Evolutionary conservation across 1,140 invertebrate genomes (phyloP).

Genomic region (Nasonia longicornis): DNA sequence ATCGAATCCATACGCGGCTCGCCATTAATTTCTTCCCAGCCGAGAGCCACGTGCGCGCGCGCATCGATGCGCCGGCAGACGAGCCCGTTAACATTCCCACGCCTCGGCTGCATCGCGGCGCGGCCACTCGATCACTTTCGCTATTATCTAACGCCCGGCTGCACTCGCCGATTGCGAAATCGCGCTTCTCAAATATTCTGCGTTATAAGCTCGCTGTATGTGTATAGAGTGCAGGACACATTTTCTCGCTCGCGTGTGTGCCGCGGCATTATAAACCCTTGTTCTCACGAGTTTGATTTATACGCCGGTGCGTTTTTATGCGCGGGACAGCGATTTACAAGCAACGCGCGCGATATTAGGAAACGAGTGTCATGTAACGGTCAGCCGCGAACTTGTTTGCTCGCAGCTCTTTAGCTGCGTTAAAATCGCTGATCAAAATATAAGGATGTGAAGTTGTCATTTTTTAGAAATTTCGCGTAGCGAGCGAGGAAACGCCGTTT

Average conservation of each 20-base stretch:
- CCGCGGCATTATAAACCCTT: too few relatives aligned
- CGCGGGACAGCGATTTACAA: too few relatives aligned
- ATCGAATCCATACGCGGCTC: slow-evolving; percentile 16
- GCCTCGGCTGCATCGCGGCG: neutral
- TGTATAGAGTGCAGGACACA: neutral
- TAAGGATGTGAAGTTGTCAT: too few relatives aligned
- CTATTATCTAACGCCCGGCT: slow-evolving; percentile 4
- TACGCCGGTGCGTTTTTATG: neutral
- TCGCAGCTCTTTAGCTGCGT: too few relatives aligned
- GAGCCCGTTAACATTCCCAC: slow-evolving; percentile 11
- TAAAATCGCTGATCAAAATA: too few relatives aligned
- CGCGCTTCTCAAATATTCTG: neutral
- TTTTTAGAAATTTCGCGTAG: too few relatives aligned
- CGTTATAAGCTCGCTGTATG: too few relatives aligned
- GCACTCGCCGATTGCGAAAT: neutral
- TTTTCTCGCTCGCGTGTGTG: neutral
- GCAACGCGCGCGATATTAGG: too few relatives aligned
- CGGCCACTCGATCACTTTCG: slow-evolving; percentile 22
- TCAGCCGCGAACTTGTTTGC: too few relatives aligned
- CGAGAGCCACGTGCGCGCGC: neutral
- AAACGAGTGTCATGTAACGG: too few relatives aligned
- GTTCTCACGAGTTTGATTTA: neutral
- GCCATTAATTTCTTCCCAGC: too few relatives aligned
- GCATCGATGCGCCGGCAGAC: neutral
- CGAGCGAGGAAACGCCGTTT: too few relatives aligned